These are phyloP conservation scores for Dipodomys merriami DNA, from an alignment of 2,113 vertebrate genomes.

Conservation along the genomic window DNA sequence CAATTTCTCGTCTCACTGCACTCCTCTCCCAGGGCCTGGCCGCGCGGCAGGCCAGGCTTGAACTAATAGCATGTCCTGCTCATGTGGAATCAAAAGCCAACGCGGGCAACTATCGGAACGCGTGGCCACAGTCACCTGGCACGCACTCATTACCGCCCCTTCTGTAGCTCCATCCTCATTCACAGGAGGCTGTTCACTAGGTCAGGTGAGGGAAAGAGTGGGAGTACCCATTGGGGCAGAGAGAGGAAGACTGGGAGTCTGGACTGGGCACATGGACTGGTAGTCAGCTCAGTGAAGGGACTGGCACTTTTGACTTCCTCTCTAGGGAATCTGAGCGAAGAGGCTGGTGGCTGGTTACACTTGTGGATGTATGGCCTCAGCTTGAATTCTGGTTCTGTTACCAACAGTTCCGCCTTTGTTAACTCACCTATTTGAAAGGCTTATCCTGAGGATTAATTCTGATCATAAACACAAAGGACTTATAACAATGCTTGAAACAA, in stretches of 20 bases:
- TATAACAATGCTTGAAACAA: neutral
- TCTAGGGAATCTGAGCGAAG: neutral
- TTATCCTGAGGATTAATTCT: slow-evolving; percentile 9
- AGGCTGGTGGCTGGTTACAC: neutral
- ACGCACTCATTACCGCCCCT: neutral
- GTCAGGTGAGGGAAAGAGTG: neutral
- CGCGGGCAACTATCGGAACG: slow-evolving; percentile 65
- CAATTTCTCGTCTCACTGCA: slow-evolving; percentile 81
- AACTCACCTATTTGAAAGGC: slow-evolving; percentile 30
- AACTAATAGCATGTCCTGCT: slow-evolving; percentile 80
- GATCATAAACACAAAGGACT: neutral
- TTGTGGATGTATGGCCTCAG: neutral
- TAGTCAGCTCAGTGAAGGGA: neutral
- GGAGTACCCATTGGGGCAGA: neutral
- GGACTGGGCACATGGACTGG: neutral
- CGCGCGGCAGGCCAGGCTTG: slow-evolving; percentile 66
- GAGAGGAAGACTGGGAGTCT: neutral
- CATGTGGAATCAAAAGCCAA: slow-evolving; percentile 80
- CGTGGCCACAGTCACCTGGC: slow-evolving; percentile 8
- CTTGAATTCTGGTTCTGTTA: neutral
- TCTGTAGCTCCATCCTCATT: neutral
- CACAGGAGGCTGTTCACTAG: neutral
- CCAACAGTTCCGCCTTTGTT: neutral
- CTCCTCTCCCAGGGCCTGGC: slow-evolving; percentile 76
- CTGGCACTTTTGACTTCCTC: neutral